Evolutionary conservation across 2,113 vertebrate species (phyloP).

Genomic region (Ophiodon elongatus): DNA sequence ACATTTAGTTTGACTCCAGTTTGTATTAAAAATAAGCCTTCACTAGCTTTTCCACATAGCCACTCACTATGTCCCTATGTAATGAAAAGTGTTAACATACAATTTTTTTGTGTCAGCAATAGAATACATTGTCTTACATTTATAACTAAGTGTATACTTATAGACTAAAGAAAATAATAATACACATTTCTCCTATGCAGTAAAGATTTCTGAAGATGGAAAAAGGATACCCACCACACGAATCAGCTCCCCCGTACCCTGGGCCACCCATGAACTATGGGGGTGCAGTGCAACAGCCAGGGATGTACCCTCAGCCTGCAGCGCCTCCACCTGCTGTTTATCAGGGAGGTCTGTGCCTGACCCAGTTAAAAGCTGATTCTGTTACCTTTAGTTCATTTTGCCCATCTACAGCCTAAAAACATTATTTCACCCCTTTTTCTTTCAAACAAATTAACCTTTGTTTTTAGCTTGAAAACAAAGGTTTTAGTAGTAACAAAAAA

Average conservation of each 20-base stretch:
- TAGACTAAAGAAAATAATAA: background rate
- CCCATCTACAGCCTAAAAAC: background rate
- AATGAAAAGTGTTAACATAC: background rate
- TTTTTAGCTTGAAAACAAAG: no score
- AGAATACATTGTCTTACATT: background rate
- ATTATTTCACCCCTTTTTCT: background rate
- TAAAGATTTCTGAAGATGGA: constrained; percentile 66
- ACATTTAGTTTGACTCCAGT: background rate
- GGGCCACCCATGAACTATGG: constrained; percentile 54
- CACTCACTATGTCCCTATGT: no score
- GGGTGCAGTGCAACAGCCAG: constrained; percentile 13
- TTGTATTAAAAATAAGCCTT: background rate
- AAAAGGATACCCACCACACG: constrained; percentile 55
- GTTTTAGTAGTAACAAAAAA: no score
- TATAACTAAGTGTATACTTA: background rate
- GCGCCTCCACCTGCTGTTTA: constrained; percentile 47
- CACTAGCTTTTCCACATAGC: background rate
- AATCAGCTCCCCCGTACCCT: constrained; percentile 68
- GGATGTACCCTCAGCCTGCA: constrained; percentile 33
- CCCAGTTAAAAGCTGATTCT: background rate
- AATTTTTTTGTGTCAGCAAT: background rate
- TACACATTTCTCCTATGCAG: constrained; percentile 2
- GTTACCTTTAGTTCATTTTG: background rate
- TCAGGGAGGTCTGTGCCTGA: constrained; percentile 52
- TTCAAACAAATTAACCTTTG: background rate